These are phyloP conservation scores for Ethmia dodecea DNA, from an alignment of 2,888 invertebrate genomes.

Conservation along the genomic window DNA sequence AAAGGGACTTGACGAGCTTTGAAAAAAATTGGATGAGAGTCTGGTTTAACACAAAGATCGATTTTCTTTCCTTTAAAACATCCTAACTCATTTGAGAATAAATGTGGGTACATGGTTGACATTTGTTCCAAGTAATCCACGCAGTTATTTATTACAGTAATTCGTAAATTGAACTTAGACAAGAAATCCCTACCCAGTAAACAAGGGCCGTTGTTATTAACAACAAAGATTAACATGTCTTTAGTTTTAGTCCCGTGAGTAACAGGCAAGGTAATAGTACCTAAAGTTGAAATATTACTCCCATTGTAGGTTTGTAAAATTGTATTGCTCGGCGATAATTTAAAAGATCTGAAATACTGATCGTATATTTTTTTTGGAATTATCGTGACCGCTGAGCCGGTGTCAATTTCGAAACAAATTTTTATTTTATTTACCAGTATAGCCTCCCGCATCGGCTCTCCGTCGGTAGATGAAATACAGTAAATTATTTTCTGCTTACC, in stretches of 20 bases:
- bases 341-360: background rate
- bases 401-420: slow-evolving; percentile 2
- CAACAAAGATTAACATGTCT: background rate
- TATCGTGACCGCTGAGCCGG: slow-evolving; percentile 1
- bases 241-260: background rate
- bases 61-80: background rate
- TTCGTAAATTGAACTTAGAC: slow-evolving; percentile 1
- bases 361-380: slow-evolving; percentile 3
- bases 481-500: slow-evolving; percentile 4
- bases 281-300: slow-evolving; percentile 1
- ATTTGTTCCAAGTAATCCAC: background rate
- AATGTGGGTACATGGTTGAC: background rate
- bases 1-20: background rate
- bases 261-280: slow-evolving; percentile 4
- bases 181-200: slow-evolving; percentile 4
- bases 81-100: background rate
- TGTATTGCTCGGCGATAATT: background rate
- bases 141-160: background rate
- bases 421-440: background rate
- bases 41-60: background rate
- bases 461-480: background rate
- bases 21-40: background rate
- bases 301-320: slow-evolving; percentile 4
- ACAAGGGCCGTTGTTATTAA: background rate
- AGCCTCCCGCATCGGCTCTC: slow-evolving; percentile 2